These are phyloP conservation scores for Thomomys bottae DNA, from an alignment of 2,113 vertebrate genomes.

Conservation along the genomic window DNA sequence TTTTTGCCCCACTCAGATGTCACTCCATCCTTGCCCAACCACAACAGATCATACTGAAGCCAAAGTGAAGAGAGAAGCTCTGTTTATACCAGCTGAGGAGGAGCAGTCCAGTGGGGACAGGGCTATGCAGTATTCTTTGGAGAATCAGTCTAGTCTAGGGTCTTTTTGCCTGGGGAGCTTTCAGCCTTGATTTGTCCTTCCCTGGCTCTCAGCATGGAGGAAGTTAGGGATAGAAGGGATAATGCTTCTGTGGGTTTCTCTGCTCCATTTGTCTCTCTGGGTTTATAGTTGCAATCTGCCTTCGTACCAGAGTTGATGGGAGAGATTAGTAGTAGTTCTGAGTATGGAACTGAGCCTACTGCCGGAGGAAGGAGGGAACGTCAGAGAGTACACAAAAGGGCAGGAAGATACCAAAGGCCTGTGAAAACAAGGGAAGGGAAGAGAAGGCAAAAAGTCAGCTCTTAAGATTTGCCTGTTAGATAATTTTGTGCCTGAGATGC, in stretches of 20 bases:
- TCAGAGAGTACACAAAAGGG: not conserved
- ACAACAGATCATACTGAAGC: slow-evolving; percentile 46
- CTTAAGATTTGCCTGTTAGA: slow-evolving; percentile 1
- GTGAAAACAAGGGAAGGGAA: not conserved
- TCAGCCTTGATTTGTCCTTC: slow-evolving; percentile 27
- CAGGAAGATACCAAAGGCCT: not conserved
- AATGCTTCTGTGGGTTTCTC: slow-evolving; percentile 39
- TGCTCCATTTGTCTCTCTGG: not conserved
- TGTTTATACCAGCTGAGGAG: slow-evolving; percentile 28
- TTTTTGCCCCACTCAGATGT: not conserved
- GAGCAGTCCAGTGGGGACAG: not conserved
- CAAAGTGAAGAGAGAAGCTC: slow-evolving; percentile 44
- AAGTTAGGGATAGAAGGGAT: slow-evolving; percentile 5
- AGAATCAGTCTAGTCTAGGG: not conserved
- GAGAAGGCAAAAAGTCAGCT: not conserved
- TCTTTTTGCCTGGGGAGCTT: slow-evolving; percentile 13
- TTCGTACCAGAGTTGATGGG: slow-evolving; percentile 22
- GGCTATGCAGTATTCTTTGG: not conserved
- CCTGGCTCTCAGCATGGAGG: slow-evolving; percentile 37
- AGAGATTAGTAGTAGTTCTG: slow-evolving; percentile 42
- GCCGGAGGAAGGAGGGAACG: slow-evolving; percentile 41
- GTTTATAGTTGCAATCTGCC: slow-evolving; percentile 29
- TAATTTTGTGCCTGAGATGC: slow-evolving; percentile 6
- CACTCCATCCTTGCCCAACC: slow-evolving; percentile 25
- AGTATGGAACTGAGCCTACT: not conserved